Base-by-base conservation (phyloP, 2,797 vertebrate genomes). In the Sorex maritimensis region DNA sequence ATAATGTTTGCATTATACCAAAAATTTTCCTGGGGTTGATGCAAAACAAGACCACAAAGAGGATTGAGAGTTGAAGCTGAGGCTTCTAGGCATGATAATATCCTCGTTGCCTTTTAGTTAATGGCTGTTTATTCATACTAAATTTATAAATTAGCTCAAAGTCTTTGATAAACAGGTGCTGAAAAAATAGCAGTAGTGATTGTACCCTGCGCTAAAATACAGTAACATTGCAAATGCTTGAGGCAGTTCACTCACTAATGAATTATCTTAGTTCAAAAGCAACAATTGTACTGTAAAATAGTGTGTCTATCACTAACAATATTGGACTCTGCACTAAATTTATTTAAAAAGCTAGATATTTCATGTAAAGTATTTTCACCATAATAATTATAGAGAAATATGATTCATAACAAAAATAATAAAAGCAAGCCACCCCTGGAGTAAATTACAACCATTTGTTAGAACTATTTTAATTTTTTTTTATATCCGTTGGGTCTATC, bases 181-280 rank as follows among this genome's bases (percentile, higher is more conserved):
- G 52, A 82, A 93, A 68, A 13, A 92, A 67, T 24, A 81, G 3
- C 85, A 58, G 21, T 28, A 75, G 82, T 83, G 81, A 88, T 88
- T 91, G 73, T 38, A 58, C n/a, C 63, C 21, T 69, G 84, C 30
- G 90, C 55, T 92, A 67, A 94, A 92, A 89, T 63, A 69, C 24
- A 73, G 23, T 79, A 26, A 92, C 28, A 4, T 49, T 67, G 68
- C 75, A 82, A 8, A 44, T 67, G 49, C 26, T 91, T 46, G 46
- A 92, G 46, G 3, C 19, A 72, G 21, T 75, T 77, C 30, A 44
- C 75, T 89, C 68, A 55, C 13, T 52, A 6, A 52, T 11, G 72
- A 23, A 86, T 68, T 68, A 86, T 73, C 52, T 88, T 65, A 78
- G 21, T 74, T 83, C 79, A 69, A 88, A 88, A 72, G 80, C 17